Evolutionary conservation across 2,113 vertebrate genomes (phyloP).

Genomic region (Gnathonemus echidnorhynchus): DNA sequence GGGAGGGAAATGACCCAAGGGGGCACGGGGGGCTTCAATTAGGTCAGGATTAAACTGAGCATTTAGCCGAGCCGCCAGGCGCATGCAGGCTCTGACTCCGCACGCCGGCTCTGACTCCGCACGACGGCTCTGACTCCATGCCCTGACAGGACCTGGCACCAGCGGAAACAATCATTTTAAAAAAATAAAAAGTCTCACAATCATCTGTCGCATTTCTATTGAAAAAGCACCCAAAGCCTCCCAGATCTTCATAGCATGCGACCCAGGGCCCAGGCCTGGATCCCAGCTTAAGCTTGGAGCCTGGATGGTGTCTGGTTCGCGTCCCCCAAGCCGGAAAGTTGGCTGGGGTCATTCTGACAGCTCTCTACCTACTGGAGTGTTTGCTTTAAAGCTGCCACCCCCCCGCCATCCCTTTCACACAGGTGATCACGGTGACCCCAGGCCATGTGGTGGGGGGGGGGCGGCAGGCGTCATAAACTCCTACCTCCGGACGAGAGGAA

Average conservation of each 20-base stretch:
- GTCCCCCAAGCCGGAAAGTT: not conserved
- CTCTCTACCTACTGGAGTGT: not conserved
- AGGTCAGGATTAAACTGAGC: conserved; percentile 51
- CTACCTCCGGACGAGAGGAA: conserved; percentile 50
- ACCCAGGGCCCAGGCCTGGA: not conserved
- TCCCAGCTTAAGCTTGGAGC: not conserved
- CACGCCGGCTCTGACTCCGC: not conserved
- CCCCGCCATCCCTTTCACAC: conserved; percentile 1
- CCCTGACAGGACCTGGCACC: conserved; percentile 4
- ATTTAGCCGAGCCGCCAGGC: conserved; percentile 2
- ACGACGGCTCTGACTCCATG: not conserved
- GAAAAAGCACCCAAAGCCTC: not conserved
- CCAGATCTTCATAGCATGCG: not conserved
- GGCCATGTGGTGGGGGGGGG: conserved; percentile 19
- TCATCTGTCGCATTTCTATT: not conserved
- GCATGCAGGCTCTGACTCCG: not conserved
- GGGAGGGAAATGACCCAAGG: conserved; percentile 57
- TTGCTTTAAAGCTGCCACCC: not conserved
- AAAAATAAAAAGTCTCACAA: not conserved
- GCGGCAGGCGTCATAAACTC: conserved; percentile 42
- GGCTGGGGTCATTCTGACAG: not conserved
- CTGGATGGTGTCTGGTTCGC: not conserved
- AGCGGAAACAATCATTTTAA: conserved; percentile 13
- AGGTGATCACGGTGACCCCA: conserved; percentile 51
- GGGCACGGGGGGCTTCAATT: conserved; percentile 56